A percentile compares a stretch with the other conserved stretches of the same genome.
Conservation (phyloP, 2,888 invertebrate genomes). For the Bombylius discolor region DNA sequence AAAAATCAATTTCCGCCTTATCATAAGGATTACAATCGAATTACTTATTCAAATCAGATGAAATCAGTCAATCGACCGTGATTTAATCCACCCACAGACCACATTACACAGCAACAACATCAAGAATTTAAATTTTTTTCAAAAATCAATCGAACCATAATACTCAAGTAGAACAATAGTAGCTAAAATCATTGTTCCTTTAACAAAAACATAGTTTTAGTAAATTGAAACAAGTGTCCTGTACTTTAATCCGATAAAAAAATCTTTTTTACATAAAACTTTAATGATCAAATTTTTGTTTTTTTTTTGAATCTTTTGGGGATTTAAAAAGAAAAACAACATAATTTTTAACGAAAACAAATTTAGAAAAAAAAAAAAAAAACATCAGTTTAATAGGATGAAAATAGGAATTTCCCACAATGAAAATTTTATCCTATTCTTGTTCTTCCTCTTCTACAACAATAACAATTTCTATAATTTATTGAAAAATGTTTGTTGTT, state of each 20-base stretch:
- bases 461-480: too few relatives aligned
- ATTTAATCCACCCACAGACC: constrained; percentile 5
- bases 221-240: too few relatives aligned
- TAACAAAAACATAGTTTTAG: too few relatives aligned
- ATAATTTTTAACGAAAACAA: background rate
- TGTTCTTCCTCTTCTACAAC: background rate
- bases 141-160: too few relatives aligned
- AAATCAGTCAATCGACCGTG: constrained; percentile 9
- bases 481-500: too few relatives aligned
- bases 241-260: too few relatives aligned
- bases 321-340: background rate
- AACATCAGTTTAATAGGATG: constrained; percentile 10
- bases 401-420: constrained; percentile 15
- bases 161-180: too few relatives aligned
- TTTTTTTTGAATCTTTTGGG: too few relatives aligned
- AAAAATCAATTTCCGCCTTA: background rate
- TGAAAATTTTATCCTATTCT: constrained; percentile 6
- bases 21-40: background rate
- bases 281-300: too few relatives aligned
- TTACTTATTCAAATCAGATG: constrained; percentile 9
- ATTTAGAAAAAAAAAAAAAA: background rate
- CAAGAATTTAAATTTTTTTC: background rate
- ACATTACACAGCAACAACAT: constrained; percentile 1
- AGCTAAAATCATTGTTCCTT: too few relatives aligned
- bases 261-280: too few relatives aligned